phyloP scores from a whole-genome alignment of 2,888 invertebrate genomes.

The Charanyca ferruginea region DNA sequence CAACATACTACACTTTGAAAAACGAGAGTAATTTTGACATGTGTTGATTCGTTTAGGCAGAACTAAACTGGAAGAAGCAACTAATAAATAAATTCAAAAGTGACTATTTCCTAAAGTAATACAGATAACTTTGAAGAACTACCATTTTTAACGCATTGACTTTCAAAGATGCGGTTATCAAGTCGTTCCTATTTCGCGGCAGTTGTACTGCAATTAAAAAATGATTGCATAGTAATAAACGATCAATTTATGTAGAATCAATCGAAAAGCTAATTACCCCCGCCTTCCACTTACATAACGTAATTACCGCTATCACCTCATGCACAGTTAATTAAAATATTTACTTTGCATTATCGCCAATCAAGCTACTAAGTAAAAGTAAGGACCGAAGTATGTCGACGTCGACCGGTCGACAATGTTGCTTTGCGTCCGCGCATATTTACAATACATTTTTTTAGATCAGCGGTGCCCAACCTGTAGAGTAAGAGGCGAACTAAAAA shows the following conservation, averaged over 20 bases:
- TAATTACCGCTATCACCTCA: conserved; percentile 16
- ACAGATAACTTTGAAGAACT: not conserved
- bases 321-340: conserved; percentile 30
- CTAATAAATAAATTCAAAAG: too few species aligned
- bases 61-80: too few species aligned
- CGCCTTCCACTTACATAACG: not conserved
- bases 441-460: conserved; percentile 37
- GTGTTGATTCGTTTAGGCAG: too few species aligned
- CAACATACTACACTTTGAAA: too few species aligned
- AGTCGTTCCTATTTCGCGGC: not conserved
- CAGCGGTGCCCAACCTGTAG: conserved; percentile 16
- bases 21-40: too few species aligned
- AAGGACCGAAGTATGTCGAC: conserved; percentile 50
- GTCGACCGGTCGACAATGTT: conserved; percentile 32
- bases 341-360: conserved; percentile 47
- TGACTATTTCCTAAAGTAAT: not conserved
- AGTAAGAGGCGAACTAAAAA: not conserved
- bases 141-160: not conserved
- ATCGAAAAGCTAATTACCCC: conserved; percentile 19
- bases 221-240: not conserved
- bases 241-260: not conserved
- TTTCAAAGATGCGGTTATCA: not conserved
- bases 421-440: conserved; percentile 23
- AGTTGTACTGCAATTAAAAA: not conserved
- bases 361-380: conserved; percentile 64